Base-by-base conservation (phyloP, 1,140 invertebrate species). In the Platyscapa corneri region DNA sequence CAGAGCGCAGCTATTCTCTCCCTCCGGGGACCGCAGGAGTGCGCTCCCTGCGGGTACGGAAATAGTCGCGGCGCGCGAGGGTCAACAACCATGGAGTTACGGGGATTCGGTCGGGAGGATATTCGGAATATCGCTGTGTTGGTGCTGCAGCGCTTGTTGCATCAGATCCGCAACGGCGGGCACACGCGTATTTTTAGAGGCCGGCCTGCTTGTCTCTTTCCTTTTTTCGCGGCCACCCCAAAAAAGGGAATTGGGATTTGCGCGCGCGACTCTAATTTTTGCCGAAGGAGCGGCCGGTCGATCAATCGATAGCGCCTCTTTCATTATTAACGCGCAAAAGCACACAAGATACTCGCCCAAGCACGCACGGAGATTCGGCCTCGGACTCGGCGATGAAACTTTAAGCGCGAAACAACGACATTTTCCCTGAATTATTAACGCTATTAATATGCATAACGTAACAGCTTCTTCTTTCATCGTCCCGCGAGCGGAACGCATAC, bases 21-120 rank as follows among this genome's bases (percentile, higher is more conserved):
- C 65, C 75, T 79, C n/a, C n/a, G 42, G 12, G 75, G 42, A 23
- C 23, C n/a, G 14, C n/a, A 74, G 37, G 5, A 49, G 42, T 23
- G 46, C 39, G n/a, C 76, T 49, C 49, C 53, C 42, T 49, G 30
- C 77, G 84, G 82, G 85, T 86, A 87, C 88, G 87, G 79, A 84
- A 83, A 86, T 83, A 79, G 86, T 83, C 70, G 86, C 88, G 88
- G 56, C 23, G 56, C 79, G 88, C 88, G 90, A 91, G 90, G 92
- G 91, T 93, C 91, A 93, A 92, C 91, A 92, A 90, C 91, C 92
- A 92, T 90, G 90, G 60, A 85, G 88, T 90, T 89, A 88, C 90
- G 83, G 88, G 78, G 87, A 89, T 90, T 32, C 87, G 85, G 82
- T 87, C 85, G 74, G 20, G 87, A 87, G 86, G 88, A 91, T 89